Evolutionary conservation across 2,888 invertebrate genomes (phyloP).

Genomic region (Sclerodermus sp.): DNA sequence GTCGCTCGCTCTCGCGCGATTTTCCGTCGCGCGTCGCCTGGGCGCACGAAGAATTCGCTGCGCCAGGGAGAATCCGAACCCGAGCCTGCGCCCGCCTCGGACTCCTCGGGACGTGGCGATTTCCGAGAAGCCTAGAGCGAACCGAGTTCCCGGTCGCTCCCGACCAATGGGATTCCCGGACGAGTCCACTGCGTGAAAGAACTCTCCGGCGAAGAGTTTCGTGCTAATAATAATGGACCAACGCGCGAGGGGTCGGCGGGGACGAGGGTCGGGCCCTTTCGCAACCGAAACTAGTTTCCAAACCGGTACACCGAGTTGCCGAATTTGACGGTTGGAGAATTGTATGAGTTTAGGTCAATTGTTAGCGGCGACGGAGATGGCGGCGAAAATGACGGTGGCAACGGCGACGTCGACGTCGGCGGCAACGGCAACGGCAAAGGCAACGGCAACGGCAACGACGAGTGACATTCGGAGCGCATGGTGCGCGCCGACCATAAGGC

Average conservation of each 20-base stretch:
- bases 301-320: background rate
- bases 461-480: conserved; percentile 2
- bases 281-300: conserved; percentile 21
- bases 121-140: background rate
- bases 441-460: too few species aligned
- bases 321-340: conserved; percentile 6
- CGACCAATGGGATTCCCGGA: too few species aligned
- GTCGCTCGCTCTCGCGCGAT: too few species aligned
- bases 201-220: too few species aligned
- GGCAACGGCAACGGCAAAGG: too few species aligned
- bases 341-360: conserved; percentile 15
- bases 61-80: background rate
- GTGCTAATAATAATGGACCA: background rate
- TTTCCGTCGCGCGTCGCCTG: too few species aligned
- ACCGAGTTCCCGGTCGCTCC: background rate
- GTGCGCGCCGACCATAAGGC: conserved; percentile 4
- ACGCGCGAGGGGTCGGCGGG: background rate
- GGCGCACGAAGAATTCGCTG: too few species aligned
- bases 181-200: too few species aligned
- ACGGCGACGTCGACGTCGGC: background rate
- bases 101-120: background rate
- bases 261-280: conserved; percentile 13
- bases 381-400: background rate
- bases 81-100: background rate
- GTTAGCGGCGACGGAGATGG: conserved; percentile 5